Percentiles rank a stretch among this genome's conserved stretches.
These are phyloP conservation scores for Gymnothorax javanicus DNA, from an alignment of 2,797 vertebrate genomes.

Conservation along the genomic window DNA sequence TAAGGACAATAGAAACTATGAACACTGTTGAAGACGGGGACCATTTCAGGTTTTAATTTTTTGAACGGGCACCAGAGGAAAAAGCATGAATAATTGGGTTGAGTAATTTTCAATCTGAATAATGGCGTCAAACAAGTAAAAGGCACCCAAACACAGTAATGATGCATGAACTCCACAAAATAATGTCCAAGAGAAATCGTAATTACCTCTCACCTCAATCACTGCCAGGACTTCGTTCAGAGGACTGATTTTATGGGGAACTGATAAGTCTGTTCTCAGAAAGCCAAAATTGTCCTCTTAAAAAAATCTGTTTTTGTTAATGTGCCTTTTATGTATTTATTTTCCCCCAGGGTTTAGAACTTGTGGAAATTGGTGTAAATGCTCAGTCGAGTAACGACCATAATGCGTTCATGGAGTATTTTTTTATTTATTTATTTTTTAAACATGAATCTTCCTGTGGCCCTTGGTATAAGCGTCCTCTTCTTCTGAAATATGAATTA, in stretches of 20 bases:
- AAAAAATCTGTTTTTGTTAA: constrained; percentile 23
- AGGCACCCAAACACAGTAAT: background rate
- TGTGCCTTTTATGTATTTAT: constrained; percentile 68
- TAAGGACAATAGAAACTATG: constrained; percentile 33
- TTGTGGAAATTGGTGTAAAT: constrained; percentile 39
- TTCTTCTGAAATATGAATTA: background rate
- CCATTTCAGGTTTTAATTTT: constrained; percentile 31
- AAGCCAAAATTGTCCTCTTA: constrained; percentile 13
- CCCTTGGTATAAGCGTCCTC: constrained; percentile 24
- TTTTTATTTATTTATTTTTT: background rate
- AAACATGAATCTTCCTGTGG: constrained; percentile 20
- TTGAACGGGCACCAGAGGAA: constrained; percentile 33
- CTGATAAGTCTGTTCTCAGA: constrained; percentile 54
- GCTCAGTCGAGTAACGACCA: constrained; percentile 32
- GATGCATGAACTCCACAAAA: background rate
- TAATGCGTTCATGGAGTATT: background rate
- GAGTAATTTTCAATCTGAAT: constrained; percentile 49
- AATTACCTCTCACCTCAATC: constrained; percentile 52
- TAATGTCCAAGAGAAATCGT: constrained; percentile 60
- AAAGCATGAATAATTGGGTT: constrained; percentile 35
- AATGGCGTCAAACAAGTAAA: constrained; percentile 16
- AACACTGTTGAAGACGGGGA: constrained; percentile 55
- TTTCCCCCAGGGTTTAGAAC: too few species aligned
- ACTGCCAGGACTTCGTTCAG: constrained; percentile 47
- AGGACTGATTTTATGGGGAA: constrained; percentile 41